Evolutionary conservation across 2,113 vertebrate genomes (phyloP), one percentile per base, ranked within the genome.

Genomic region (Suricata suricatta): DNA sequence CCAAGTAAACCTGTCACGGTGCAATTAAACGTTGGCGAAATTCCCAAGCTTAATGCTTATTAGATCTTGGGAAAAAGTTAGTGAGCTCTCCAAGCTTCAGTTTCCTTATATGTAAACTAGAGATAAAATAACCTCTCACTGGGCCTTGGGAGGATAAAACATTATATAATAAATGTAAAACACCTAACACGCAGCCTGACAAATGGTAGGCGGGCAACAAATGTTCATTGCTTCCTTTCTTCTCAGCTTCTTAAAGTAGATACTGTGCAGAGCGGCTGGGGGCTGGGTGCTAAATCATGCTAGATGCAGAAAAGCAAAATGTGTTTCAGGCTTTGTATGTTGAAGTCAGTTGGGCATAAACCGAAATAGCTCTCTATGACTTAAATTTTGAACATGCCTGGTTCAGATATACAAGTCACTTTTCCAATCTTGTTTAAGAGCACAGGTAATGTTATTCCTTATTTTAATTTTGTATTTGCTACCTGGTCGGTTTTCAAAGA

Each of bases 151-250:
- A 97, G 97, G 93, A 97, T 95, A 96, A 97, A 94, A 94, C 57
- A 97, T 98, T 98, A 98, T 88, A 35, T 98, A 98, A 98, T 77
- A 94, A 90, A 98, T 98, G 96, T 90, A 98, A 97, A 98, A 98
- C 97, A 96, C 93, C 88, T 88, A 97, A 96, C 97, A 79, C 47
- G 25, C 94, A 95, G 94, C 96, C 95, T 98, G 98, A 96, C 94
- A 96, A 97, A 97, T 81, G 81, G 97, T 97, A 96, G 98, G 98
- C 94, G 96, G 97, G 69, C 72, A 97, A 69, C 98, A 97, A 97
- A 98, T 98, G 97, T 96, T 98, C 97, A 0, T 47, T 95, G 93
- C 88, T 96, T 97, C 95, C 96, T 97, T 92, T 96, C 88, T 89
- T 96, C 97, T 69, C 76, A 54, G 96, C 93, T 97, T 97, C 97